Evolutionary conservation across 2,113 vertebrate species (phyloP).

Genomic region (Leiothrix lutea): DNA sequence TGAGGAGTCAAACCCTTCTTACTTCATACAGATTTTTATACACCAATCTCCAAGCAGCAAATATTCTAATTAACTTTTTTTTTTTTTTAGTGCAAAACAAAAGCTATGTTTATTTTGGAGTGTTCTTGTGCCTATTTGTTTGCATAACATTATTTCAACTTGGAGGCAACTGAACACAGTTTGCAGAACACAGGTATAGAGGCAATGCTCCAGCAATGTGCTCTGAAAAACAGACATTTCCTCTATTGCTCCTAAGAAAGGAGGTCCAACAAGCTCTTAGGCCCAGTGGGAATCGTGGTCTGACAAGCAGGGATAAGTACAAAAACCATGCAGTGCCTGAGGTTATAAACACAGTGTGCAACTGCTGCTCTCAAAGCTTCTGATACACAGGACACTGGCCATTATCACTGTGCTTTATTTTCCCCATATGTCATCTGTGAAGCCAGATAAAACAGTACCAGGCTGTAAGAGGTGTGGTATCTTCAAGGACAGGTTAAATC

Average conservation of each 20-base stretch:
- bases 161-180: not conserved
- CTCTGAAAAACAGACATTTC: not conserved
- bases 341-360: not conserved
- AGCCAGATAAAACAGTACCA: constrained; percentile 39
- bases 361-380: not conserved
- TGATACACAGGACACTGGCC: not conserved
- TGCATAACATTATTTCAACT: not conserved
- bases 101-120: not conserved
- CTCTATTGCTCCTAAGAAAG: not conserved
- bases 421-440: not conserved
- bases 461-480: not conserved
- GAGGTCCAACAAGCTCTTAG: not conserved
- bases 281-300: not conserved
- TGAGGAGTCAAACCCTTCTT: not conserved
- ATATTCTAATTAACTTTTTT: not conserved
- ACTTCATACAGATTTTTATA: not conserved
- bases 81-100: not conserved
- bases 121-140: not conserved
- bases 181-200: not conserved
- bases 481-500: constrained; percentile 55
- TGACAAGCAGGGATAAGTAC: constrained; percentile 13
- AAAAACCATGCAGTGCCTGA: constrained; percentile 15
- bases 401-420: not conserved
- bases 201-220: not conserved
- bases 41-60: not conserved